Evolutionary conservation across 2,797 vertebrate species (phyloP), one percentile per base, ranked within the genome.

Genomic region (Babyrousa celebensis): DNA sequence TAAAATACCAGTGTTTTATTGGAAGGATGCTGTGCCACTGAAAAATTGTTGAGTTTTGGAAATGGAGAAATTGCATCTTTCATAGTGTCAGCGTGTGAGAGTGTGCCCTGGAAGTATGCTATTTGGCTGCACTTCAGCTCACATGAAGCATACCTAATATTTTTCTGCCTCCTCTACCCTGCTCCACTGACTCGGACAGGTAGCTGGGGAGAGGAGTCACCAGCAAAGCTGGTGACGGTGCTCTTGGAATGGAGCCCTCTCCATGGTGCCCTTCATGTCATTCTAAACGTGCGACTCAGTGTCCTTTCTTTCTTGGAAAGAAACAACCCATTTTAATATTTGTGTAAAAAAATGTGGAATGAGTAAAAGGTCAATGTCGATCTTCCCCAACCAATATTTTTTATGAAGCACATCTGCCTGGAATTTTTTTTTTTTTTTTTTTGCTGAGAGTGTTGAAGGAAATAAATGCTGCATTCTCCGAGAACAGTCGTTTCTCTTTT

Each of bases 51-150:
- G 96, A 95, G 95, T 82, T 97, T 95, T 74, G 63, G 85, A 95
- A 98, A 96, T 98, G 93, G 96, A 96, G 94, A 97, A 97, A 97
- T 97, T 97, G 95, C 86, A 95, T 93, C 97, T 96, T 97, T 96
- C 84, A 70, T 72, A 58, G 40, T 5, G 68, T 43, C 90, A 82
- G 95, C 54, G 4, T 91, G 86, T 0, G 2, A 52, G 86, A 52
- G 25, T 36, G 40, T 12, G 68, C 43, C 79, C 58, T 48, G 72
- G 71, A 94, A 97, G 70, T 21, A 17, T 82, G 92, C 91, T 96
- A 78, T 96, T 95, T 89, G 92, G 85, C 79, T 86, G 77, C 15
- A 82, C 83, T 91, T 92, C 85, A 94, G 63, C 40, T 84, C 43
- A 6, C 29, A 36, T 92, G 84, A 94, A 92, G 80, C 74, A 54